phyloP scores from a whole-genome alignment of 2,113 vertebrate species.

The Boulengeromyrus knoepffleri region DNA sequence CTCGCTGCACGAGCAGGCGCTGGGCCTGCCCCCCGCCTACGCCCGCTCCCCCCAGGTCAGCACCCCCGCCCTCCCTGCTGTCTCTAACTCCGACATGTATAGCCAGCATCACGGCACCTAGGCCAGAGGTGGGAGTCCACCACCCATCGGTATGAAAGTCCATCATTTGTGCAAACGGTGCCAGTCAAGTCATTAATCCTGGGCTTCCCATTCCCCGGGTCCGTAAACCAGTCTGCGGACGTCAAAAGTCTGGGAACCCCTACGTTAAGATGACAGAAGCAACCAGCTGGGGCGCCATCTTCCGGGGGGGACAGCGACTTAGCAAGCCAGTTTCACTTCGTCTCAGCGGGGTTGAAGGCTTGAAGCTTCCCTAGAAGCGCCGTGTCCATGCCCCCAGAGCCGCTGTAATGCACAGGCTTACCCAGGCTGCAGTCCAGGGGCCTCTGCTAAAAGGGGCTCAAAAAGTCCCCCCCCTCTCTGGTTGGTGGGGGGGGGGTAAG shows the following conservation, averaged over 20 bases:
- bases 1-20: conserved; percentile 70
- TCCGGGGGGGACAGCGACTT: neutral
- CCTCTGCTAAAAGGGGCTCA: neutral
- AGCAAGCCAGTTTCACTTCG: neutral
- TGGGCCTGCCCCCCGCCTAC: conserved; percentile 52
- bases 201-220: no score
- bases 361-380: no score
- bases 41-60: conserved; percentile 50
- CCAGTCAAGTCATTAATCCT: no score
- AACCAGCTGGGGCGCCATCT: no score
- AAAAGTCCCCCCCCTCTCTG: no score
- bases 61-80: neutral
- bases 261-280: neutral
- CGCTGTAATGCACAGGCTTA: neutral
- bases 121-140: no score
- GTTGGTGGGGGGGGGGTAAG: no score
- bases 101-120: neutral
- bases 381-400: neutral
- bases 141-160: no score
- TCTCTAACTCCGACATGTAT: neutral
- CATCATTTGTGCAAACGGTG: no score
- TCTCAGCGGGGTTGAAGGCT: neutral
- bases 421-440: neutral
- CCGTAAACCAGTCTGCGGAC: neutral
- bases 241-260: neutral